phyloP scores from a whole-genome alignment of 2,797 vertebrate genomes.

The Microtus obscurus region DNA sequence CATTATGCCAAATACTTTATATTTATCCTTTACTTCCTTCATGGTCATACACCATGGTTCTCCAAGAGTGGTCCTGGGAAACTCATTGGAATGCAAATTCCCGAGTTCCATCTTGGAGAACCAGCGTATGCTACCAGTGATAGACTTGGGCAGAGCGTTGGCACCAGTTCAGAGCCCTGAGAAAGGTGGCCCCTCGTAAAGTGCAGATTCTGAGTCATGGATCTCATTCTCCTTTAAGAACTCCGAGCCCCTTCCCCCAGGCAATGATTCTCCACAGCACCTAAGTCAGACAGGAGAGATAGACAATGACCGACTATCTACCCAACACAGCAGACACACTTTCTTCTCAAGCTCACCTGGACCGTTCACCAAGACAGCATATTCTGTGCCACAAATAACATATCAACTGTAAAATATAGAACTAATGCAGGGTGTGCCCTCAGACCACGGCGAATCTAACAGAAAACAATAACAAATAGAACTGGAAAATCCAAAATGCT shows the following conservation, averaged over 20 bases:
- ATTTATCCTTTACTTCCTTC: background rate
- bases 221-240: background rate
- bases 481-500: background rate
- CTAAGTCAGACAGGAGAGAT: background rate
- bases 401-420: background rate
- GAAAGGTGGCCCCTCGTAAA: background rate
- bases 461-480: background rate
- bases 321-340: background rate
- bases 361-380: background rate
- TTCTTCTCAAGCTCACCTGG: background rate
- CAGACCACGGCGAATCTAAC: background rate
- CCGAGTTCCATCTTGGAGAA: constrained; percentile 92
- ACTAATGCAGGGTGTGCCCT: background rate
- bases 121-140: constrained; percentile 96
- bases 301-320: too few relatives aligned
- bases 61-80: background rate
- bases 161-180: constrained; percentile 94
- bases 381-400: background rate
- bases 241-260: background rate
- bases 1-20: background rate
- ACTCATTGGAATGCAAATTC: constrained; percentile 20
- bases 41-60: background rate
- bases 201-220: background rate
- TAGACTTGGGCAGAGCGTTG: constrained; percentile 94
- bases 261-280: background rate